Evolutionary conservation across 2,797 vertebrate species (phyloP), one percentile per base, ranked within the genome.

Genomic region (Anisognathus igniventris): DNA sequence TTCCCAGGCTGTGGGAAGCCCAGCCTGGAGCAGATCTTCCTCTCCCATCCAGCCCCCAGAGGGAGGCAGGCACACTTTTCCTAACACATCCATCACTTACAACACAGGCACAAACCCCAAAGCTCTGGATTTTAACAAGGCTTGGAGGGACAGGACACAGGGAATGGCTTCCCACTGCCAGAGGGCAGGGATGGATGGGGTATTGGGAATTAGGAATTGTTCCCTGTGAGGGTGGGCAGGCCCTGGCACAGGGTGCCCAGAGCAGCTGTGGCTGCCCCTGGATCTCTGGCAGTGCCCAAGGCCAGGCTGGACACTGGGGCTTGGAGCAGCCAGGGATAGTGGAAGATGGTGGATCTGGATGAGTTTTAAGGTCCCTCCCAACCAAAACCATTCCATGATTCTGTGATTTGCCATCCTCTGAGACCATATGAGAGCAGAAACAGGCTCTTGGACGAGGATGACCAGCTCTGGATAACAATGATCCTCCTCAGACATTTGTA

Each of bases 261-360:
- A 64, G 57, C 0, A 78, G 19, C 58, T 65, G 66, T 10, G 58
- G 37, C 51, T 79, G 66, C n/a, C 16, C 37, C 28, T 31, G 16
- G 25, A 75, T 39, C 39, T 39, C 47, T 67, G n/a, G 5, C 0
- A 58, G 23, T 45, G 24, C 0, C 62, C n/a, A 6, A 24, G 28
- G 39, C 16, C 71, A 53, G 45, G 23, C 0, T 37, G 62, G 45
- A 85, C 19, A 4, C 0, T 1, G 2, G 15, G 27, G 45, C 8
- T 51, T 11, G 12, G 28, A 67, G n/a, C 16, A 45, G 0, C 6
- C n/a, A 45, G 28, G n/a, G 20, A 24, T 0, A 17, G 28, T 53
- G 54, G 47, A 16, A 45, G 28, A 30, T n/a, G 35, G 18, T 19
- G 22, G 70, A n/a, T 37, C 4, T 15, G 12, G 37, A 22, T 51